Conservation (phyloP, 2,888 invertebrate genomes). For the Cylloceria caligata region DNA sequence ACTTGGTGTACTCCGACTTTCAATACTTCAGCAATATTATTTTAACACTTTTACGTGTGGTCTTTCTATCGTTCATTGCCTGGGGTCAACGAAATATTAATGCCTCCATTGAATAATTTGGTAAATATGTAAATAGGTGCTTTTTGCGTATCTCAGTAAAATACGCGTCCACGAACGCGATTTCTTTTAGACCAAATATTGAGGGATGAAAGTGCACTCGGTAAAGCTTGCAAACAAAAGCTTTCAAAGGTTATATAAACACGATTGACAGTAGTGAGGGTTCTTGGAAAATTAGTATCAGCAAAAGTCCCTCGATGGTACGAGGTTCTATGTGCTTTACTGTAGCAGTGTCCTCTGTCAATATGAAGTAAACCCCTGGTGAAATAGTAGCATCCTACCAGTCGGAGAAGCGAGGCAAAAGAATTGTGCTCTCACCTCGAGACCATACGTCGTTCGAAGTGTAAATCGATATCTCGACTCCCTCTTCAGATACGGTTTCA, state of each 20-base stretch:
- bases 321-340: conserved; percentile 32
- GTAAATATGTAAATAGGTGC: too few relatives aligned
- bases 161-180: too few relatives aligned
- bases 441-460: conserved; percentile 69
- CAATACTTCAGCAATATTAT: too few relatives aligned
- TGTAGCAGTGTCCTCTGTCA: conserved; percentile 35
- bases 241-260: too few relatives aligned
- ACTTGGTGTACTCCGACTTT: too few relatives aligned
- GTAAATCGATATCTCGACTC: conserved; percentile 72
- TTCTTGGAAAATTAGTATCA: conserved; percentile 50
- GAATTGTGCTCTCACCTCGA: conserved; percentile 22
- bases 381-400: conserved; percentile 30
- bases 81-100: too few relatives aligned
- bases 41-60: too few relatives aligned
- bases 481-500: conserved; percentile 76
- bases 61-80: too few relatives aligned
- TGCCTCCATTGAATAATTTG: too few relatives aligned
- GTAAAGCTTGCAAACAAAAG: conserved; percentile 20
- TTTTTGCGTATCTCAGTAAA: too few relatives aligned
- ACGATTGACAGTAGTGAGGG: conserved; percentile 20
- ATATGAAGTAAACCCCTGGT: conserved; percentile 29
- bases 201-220: too few relatives aligned
- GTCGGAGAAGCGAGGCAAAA: conserved; percentile 21
- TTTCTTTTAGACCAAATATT: too few relatives aligned
- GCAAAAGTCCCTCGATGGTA: conserved; percentile 40